Base-by-base conservation (phyloP, 1,140 invertebrate genomes). In the Drosophila orosa region DNA sequence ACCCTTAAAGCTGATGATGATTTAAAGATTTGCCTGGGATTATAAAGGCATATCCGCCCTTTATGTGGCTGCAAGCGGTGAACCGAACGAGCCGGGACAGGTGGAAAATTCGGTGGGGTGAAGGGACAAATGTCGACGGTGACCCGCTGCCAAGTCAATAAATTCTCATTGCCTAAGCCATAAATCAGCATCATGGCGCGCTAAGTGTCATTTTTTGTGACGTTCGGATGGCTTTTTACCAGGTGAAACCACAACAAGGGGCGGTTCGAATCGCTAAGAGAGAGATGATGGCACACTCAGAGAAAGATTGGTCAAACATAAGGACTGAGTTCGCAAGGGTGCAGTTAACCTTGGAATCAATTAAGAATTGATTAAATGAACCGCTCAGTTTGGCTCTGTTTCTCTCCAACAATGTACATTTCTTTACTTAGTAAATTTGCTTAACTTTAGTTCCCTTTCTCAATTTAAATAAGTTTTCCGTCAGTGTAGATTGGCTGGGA, bases 121-220 rank as follows among this genome's bases (percentile, higher is more conserved):
- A 47, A 33, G 33, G 65, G 31, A 22, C 55, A 45, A 60, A 80
- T 52, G 81, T 78, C 65, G 77, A 58, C 74, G 79, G 75, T 82
- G 84, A 87, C 76, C 80, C 65, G 80, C 73, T 80, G 84, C 74
- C 84, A 89, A 89, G 84, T 89, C 84, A 89, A 89, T 89, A 89
- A 89, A 89, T 89, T 89, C 84, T 89, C 84, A 89, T 89, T 89
- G 86, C 73, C 80, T 89, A 78, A 90, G 80, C 84, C 85, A 89
- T 89, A 89, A 89, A 89, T 89, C 84, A 89, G 84, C 84, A 89
- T 89, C 84, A 89, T 55, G 77, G 85, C 58, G 80, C 84, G 84
- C 80, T 90, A 89, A 89, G 85, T 89, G 84, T 90, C 84, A 89
- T 89, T 89, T 89, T 89, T 87, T 87, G 83, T 89, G 83, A 89